Evolutionary conservation across 2,888 invertebrate species (phyloP).

Genomic region (Onchidella celtica): DNA sequence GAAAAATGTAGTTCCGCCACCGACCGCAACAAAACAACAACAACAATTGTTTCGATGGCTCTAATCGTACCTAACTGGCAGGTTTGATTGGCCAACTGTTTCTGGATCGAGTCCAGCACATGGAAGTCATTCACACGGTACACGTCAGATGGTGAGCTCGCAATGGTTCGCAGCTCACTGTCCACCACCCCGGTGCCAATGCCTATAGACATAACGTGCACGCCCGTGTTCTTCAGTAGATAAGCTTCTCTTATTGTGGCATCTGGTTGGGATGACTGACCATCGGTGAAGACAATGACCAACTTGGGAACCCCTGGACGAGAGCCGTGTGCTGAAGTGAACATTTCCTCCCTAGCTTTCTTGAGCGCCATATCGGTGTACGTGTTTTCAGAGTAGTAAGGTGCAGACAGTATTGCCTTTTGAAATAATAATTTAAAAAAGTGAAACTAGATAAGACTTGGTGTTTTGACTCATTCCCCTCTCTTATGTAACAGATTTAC

Average conservation of each 20-base stretch:
- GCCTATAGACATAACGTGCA: conserved; percentile 7
- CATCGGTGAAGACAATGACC: conserved; percentile 31
- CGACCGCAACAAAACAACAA: too few relatives aligned
- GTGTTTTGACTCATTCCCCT: too few relatives aligned
- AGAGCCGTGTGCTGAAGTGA: background rate
- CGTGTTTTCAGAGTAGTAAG: background rate
- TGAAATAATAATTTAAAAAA: too few relatives aligned
- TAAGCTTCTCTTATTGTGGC: conserved; percentile 1
- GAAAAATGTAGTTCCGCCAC: too few relatives aligned
- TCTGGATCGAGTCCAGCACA: conserved; percentile 52
- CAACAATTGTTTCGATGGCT: too few relatives aligned
- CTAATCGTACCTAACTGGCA: conserved; percentile 21
- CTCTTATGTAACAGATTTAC: too few relatives aligned
- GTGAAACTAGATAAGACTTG: too few relatives aligned
- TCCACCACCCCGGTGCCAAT: conserved; percentile 2
- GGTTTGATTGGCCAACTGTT: background rate
- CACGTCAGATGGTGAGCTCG: conserved; percentile 61
- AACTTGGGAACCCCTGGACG: conserved; percentile 17
- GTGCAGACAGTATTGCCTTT: conserved; percentile 6
- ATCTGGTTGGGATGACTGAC: conserved; percentile 16
- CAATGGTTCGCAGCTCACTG: conserved; percentile 61
- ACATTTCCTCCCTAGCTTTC: background rate
- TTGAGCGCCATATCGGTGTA: conserved; percentile 26
- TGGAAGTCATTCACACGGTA: conserved; percentile 66
- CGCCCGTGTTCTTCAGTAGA: conserved; percentile 2